phyloP scores from a whole-genome alignment of 1,140 invertebrate genomes.

The Aphis craccivora region DNA sequence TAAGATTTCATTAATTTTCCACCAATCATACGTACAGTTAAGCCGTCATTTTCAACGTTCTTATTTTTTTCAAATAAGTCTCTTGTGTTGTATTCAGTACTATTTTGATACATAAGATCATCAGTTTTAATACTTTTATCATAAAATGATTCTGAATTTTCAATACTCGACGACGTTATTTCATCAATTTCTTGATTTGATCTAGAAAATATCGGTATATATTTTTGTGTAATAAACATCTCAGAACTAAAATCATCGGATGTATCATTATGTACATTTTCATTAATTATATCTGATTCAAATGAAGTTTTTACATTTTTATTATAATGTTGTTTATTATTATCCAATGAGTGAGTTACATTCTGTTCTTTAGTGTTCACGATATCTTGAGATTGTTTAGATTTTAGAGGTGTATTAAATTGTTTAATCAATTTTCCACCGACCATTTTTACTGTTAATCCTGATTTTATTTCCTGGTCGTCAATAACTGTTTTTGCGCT shows the following conservation, averaged over 20 bases:
- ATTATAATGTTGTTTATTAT: background rate
- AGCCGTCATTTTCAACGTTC: background rate
- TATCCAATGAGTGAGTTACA: background rate
- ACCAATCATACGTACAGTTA: slow-evolving; percentile 42
- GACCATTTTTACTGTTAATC: slow-evolving; percentile 24
- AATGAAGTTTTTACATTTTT: background rate
- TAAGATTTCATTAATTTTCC: slow-evolving; percentile 50
- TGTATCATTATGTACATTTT: background rate
- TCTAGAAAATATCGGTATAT: slow-evolving; percentile 23
- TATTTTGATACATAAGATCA: background rate
- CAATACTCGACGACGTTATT: background rate
- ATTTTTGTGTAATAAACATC: slow-evolving; percentile 29
- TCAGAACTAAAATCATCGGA: background rate
- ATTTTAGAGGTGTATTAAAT: background rate
- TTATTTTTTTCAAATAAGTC: background rate
- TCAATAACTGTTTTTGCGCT: background rate
- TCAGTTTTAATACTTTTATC: background rate
- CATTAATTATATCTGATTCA: slow-evolving; percentile 11
- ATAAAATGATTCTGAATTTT: background rate
- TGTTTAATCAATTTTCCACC: slow-evolving; percentile 54
- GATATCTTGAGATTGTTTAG: background rate
- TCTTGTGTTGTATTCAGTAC: background rate
- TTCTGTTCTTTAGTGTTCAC: background rate
- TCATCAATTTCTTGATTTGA: slow-evolving; percentile 16
- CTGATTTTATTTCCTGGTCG: background rate